Evolutionary conservation across 2,888 invertebrate species (phyloP), one percentile per base, ranked within the genome.

Genomic region (Xanthia icteritia): DNA sequence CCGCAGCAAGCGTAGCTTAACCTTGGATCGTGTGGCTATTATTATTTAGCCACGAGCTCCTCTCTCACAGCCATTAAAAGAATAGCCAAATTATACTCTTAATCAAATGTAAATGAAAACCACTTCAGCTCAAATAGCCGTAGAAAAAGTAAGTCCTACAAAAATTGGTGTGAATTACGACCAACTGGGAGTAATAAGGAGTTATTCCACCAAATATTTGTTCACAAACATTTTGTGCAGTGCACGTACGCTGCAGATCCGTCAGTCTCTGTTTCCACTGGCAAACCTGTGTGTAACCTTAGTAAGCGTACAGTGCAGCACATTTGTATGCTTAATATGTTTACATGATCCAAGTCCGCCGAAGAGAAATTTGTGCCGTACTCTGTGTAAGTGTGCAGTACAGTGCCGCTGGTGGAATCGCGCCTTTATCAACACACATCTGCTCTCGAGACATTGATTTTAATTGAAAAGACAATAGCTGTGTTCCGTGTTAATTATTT

Each of bases 381-480:
- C 20, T 8, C 20, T 42, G 42, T 31, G 31, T 31, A 31, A 31
- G 31, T 45, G 15, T 45, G 45, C 45, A 45, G 45, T 45, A 45
- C 13, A 4, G 15, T 48, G 17, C 31, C 31, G 31, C 51, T 51
- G 23, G 9, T 11, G 20, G 54, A 23, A 11, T 23, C 9, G 9
- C 54, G 54, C 54, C 23, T 23, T 56, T 74, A 60, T 68, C 67
- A 13, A 4, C 51, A 48, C 72, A 76, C 71, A 81, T 77, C 70
- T 65, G 71, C 63, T 78, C 65, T 63, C 48, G n/a, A 77, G 65
- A 75, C 81, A 84, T 79, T 83, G 73, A 76, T 76, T 84, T 82
- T 85, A 87, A 86, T 82, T 85, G 76, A 68, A 76, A 74, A 82
- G 66, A 88, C 76, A 83, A 82, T 80, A 71, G 45, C 74, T 63